Base-by-base conservation (phyloP, 2,797 vertebrate species). In the Premnoplex brunnescens region DNA sequence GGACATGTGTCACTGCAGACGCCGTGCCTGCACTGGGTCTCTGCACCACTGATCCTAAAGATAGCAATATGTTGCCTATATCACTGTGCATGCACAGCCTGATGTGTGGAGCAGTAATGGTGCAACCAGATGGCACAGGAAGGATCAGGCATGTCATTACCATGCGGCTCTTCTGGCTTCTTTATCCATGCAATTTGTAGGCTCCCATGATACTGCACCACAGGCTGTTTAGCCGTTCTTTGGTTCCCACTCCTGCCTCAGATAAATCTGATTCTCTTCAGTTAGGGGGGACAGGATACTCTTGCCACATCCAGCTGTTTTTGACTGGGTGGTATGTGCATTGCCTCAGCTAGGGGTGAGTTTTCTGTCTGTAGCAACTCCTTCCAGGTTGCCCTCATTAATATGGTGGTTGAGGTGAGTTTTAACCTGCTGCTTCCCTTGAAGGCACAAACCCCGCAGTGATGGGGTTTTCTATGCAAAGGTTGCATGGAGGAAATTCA, bases 221-320 rank as follows among this genome's bases (percentile, higher is more conserved):
- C 36, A 43, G 80, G 13, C 74, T 79, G n/a, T 34, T 85, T 3
- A 58, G 63, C 68, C 88, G 5, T 49, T 74, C 63, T 39, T 76
- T 1, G 0, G 22, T 84, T 94, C 82, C 74, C 60, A 56, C 64
- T 92, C 0, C 0, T 2, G 6, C 60, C 17, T 8, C 72, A 66
- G 39, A 71, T 46, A 77, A 92, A 93, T 24, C 12, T 1, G 28
- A 55, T 68, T 69, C 22, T 60, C 54, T 46, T 30, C 58, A 39
- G 0, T 81, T 59, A 24, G 9, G 28, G 36, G 55, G 39, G 23
- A 75, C 10, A 20, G 16, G 76, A 69, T 60, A 32, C 18, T 73
- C 58, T 48, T 81, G 73, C 72, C 76, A 41, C 63, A 75, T 91
- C 76, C 95, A 88, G 69, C 81, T 92, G 79, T 81, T 95, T 85